Evolutionary conservation across 1,140 invertebrate genomes (phyloP), one percentile per base, ranked within the genome.

Genomic region (Venturia canescens): DNA sequence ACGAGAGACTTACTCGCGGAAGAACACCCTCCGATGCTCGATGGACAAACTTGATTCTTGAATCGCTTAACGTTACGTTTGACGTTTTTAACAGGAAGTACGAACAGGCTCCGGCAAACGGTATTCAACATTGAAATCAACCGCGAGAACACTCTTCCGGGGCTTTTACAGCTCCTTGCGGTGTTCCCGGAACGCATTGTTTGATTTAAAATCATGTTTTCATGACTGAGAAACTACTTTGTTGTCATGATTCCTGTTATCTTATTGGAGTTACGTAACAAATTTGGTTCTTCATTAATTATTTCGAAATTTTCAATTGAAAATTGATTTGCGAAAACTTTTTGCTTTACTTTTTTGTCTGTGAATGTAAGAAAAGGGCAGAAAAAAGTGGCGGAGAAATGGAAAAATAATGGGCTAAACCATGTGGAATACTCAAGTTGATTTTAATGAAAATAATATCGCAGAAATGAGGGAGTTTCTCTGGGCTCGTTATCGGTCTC

Each of bases 401-500:
- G n/a, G 13, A 63, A 63, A 15, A 26, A 63, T 63, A 63, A 26
- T 23, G 9, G 27, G 27, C 3, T 53, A 63, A 26, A 63, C 26
- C 9, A 63, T 63, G 60, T 63, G 60, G 60, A 63, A 13, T 27
- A 63, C 23, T 57, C 5, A 57, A 23, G 18, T 9, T 57, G 18
- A 23, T 57, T 23, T 0, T n/a, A 63, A 63, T 63, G 3, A 63
- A 63, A 63, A 63, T 26, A 26, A 63, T 63, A 63, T 63, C 60
- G 60, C 60, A 23, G 23, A 23, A 63, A 23, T 63, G n/a, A n/a
- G 27, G 23, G 60, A 23, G n/a, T 9, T 53, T n/a, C 60, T 23
- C 60, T 26, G 21, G 23, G 7, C 21, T 26, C 38, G 31, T 57
- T 74, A n/a, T 31, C 71, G 78, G 66, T 48, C 80, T 78, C 79